Percentiles rank a stretch among this genome's conserved stretches.
Conservation (phyloP, 2,888 invertebrate species). For the Steinernema carpocapsae region DNA sequence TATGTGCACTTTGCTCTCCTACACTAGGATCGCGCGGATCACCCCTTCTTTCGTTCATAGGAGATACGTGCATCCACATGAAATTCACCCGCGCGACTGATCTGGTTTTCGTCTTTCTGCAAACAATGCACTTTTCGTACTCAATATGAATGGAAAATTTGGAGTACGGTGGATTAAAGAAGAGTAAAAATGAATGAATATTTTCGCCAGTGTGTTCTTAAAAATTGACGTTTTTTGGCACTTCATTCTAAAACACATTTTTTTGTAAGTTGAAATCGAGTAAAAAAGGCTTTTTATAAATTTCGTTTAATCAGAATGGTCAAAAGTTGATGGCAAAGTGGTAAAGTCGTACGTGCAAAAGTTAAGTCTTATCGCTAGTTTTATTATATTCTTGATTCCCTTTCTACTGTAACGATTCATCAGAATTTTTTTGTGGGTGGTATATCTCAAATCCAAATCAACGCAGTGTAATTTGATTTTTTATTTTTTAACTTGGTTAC, state of each 20-base stretch:
- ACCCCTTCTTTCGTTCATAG: background rate
- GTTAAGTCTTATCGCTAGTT: no score
- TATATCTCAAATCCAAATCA: no score
- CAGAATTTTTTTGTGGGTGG: no score
- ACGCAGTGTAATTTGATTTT: no score
- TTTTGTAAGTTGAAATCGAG: background rate
- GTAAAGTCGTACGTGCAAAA: no score
- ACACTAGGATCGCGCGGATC: background rate
- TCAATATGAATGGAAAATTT: background rate
- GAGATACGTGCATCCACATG: background rate
- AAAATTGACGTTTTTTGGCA: background rate
- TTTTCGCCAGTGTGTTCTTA: background rate
- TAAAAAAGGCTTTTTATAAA: background rate
- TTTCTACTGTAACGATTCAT: no score
- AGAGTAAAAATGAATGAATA: background rate
- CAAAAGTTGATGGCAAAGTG: background rate
- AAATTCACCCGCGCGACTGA: background rate
- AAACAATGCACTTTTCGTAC: background rate
- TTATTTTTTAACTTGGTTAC: no score
- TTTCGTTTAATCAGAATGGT: background rate
- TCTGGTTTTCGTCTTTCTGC: background rate
- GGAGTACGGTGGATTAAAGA: background rate
- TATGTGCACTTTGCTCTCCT: conserved; percentile 1
- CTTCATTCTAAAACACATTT: background rate
- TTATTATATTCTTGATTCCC: no score